Evolutionary conservation across 2,113 vertebrate genomes (phyloP).

Genomic region (Ciconia maguari): DNA sequence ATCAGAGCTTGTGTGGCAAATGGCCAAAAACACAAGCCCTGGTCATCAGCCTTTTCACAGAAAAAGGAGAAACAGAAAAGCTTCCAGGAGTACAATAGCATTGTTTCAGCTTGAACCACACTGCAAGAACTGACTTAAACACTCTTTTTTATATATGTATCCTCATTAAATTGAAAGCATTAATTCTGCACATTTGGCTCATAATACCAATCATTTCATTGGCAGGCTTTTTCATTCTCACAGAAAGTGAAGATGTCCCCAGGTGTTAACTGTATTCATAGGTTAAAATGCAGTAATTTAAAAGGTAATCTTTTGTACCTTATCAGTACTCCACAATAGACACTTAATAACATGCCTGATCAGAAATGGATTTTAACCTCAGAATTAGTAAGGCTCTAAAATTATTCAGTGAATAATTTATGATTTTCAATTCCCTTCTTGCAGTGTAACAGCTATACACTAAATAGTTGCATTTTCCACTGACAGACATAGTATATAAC

Average conservation of each 20-base stretch:
- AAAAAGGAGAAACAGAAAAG: not conserved
- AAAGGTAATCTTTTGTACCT: conserved; percentile 19
- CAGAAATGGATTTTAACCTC: not conserved
- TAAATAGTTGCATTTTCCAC: not conserved
- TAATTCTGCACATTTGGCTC: not conserved
- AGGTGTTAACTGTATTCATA: not conserved
- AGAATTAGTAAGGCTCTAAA: not conserved
- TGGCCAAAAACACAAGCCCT: not conserved
- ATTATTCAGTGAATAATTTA: not conserved
- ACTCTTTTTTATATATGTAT: not conserved
- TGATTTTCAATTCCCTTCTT: not conserved
- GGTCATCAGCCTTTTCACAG: not conserved
- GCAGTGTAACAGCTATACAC: not conserved
- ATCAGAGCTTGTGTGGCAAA: not conserved
- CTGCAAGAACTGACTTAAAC: not conserved
- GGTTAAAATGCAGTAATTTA: conserved; percentile 19
- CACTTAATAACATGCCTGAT: not conserved
- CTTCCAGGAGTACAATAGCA: not conserved
- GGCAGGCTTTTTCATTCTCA: not conserved
- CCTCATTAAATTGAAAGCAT: not conserved
- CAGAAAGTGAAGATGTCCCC: not conserved
- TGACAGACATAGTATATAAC: not conserved
- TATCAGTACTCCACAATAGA: not conserved
- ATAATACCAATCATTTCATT: not conserved
- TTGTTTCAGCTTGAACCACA: not conserved